These are phyloP conservation scores for Drosophila affinis DNA, from an alignment of 2,888 invertebrate species.

Conservation along the genomic window DNA sequence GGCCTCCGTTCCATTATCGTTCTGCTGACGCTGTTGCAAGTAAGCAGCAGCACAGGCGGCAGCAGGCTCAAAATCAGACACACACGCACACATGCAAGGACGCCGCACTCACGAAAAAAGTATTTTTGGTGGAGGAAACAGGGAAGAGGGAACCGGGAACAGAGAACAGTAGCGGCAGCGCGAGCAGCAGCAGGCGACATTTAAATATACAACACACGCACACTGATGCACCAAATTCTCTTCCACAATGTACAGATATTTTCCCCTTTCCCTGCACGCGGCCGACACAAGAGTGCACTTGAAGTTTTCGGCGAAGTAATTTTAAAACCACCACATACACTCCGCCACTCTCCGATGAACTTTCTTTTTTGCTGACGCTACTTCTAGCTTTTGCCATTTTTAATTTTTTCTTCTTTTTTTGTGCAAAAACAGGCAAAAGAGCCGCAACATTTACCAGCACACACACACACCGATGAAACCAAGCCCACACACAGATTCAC, in stretches of 20 bases:
- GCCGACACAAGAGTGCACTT: constrained; percentile 67
- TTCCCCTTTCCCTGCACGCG: constrained; percentile 25
- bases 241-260: constrained; percentile 64
- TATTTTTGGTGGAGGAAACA: constrained; percentile 67
- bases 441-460: constrained; percentile 57
- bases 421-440: constrained; percentile 36
- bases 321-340: constrained; percentile 72
- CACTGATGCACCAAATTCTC: constrained; percentile 31
- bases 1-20: constrained; percentile 8
- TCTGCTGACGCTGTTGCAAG: constrained; percentile 69
- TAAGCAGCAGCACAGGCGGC: constrained; percentile 20
- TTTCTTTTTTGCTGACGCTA: constrained; percentile 78
- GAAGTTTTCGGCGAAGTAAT: constrained; percentile 77
- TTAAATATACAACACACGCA: constrained; percentile 45
- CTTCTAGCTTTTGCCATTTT: constrained; percentile 76
- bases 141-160: neutral
- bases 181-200: constrained; percentile 53
- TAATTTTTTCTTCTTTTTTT: constrained; percentile 33
- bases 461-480: constrained; percentile 31
- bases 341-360: constrained; percentile 66
- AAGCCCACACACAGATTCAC: neutral
- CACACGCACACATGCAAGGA: constrained; percentile 30
- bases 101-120: constrained; percentile 44
- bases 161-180: neutral
- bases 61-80: constrained; percentile 33